Evolutionary conservation across 2,888 invertebrate species (phyloP), one percentile per base, ranked within the genome.

Genomic region (Hypomecis atomaria): DNA sequence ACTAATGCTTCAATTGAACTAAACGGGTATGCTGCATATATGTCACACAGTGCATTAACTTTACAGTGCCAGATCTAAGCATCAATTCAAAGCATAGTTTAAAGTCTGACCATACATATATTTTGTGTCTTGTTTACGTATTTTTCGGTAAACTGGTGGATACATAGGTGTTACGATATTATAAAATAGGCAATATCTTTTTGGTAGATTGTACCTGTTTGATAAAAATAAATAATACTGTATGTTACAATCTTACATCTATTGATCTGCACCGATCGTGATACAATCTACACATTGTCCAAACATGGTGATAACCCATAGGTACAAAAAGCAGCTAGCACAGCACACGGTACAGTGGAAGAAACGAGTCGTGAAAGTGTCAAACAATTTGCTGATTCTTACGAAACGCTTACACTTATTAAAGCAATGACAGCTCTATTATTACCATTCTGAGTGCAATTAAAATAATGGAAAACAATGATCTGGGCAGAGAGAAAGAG

Each of bases 261-360:
- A 77, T 78, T 75, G 76, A 75, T 76, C 78, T 73, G 79, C 78
- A 78, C 80, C 78, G 82, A 81, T 86, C 85, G 90, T 88, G 71
- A 83, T 81, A 87, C 82, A 88, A 85, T 83, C 78, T 84, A 80
- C 83, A 85, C 88, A 90, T 86, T 83, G 76, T 85, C 82, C 86
- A 85, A 85, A 88, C 85, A 87, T 87, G 88, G 92, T 92, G 92
- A 90, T 88, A 87, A 89, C 87, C 89, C 88, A 89, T 90, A 91
- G 89, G 89, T 89, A 92, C 92, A 90, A 92, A 90, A 92, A 92
- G 92, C 92, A 92, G 92, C 92, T 92, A 92, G 90, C 92, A 91
- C 88, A 91, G 90, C 92, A 92, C 92, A 91, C 92, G 88, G 82
- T 87, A 91, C 88, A 90, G 92, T 92, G 91, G 92, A 90, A 90